Conservation (phyloP, 2,888 invertebrate genomes). For the Andrena trimmerana region DNA sequence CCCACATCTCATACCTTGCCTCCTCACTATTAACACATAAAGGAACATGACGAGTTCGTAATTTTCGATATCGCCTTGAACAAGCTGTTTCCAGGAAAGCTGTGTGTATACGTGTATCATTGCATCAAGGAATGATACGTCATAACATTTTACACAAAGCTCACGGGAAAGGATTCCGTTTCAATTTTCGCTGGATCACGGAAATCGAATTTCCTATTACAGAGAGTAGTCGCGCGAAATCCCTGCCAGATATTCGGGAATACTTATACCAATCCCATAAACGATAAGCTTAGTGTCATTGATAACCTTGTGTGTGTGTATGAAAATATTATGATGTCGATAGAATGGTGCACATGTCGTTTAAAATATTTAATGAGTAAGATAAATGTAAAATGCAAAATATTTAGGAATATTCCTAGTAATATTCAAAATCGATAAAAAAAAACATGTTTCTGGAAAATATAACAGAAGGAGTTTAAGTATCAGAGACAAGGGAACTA, state of each 20-base stretch:
- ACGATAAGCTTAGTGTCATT: constrained; percentile 21
- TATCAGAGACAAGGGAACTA: no score
- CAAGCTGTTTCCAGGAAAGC: neutral
- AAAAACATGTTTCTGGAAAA: neutral
- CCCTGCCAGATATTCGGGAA: constrained; percentile 47
- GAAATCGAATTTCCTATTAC: constrained; percentile 73
- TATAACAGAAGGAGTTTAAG: neutral
- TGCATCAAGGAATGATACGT: constrained; percentile 23
- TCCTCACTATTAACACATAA: neutral
- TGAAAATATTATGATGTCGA: neutral
- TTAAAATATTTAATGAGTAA: neutral
- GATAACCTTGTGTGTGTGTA: neutral
- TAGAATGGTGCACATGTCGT: neutral
- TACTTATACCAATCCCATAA: constrained; percentile 44
- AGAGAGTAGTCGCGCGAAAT: constrained; percentile 46
- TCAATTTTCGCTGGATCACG: constrained; percentile 76
- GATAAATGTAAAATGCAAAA: neutral
- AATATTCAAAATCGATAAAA: no score
- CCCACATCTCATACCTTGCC: no score
- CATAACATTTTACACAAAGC: constrained; percentile 44
- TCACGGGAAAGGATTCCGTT: constrained; percentile 71
- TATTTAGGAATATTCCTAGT: neutral
- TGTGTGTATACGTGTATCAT: constrained; percentile 1
- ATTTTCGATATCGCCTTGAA: neutral
- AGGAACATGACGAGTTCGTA: neutral